Base-by-base conservation (phyloP, 2,888 invertebrate species). In the Ophonus ardosiacus region DNA sequence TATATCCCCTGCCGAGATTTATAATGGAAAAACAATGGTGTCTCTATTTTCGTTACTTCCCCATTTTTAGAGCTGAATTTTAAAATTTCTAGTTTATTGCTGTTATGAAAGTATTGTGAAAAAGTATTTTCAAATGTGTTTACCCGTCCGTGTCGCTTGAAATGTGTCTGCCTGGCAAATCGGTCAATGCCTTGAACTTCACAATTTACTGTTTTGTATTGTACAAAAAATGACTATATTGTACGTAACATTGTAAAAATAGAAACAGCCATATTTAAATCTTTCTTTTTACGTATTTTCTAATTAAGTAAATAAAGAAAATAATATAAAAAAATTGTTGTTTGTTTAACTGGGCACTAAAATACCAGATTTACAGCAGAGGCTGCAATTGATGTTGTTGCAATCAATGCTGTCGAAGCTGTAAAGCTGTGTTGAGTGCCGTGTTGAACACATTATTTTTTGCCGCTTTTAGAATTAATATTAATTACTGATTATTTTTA, bases 121-220 rank as follows among this genome's bases (percentile, higher is more conserved):
- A 68, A 38, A 7, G n/a, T 68, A 68, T 68, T 68, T 68, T 38
- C 38, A 38, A 31, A 68, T 38, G 38, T 68, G 31, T 24, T 24
- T 63, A 63, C 21, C 24, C 18, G 21, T 63, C 21, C 21, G 24
- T 68, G 68, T 31, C 38, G 38, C 0, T 24, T 68, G 68, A 13
- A 63, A 63, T 63, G 21, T 63, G 63, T 8, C 18, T 61, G 21
- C 8, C 65, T 31, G 15, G 59, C 59, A 63, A 10, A 71, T 17
- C 71, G 51, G 71, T 74, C 51, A 74, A 13, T 74, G 71, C 71
- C 71, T 74, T 63, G 21, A 63, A 63, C 43, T 51, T 51, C 43
- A 51, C 43, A 51, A 51, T 51, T 51, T 51, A 51, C 43, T 51
- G 43, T 51, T 51, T 51, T 13, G 43, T 10, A 51, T 51, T 13